A percentile compares a stretch with the other conserved stretches of the same genome.
phyloP scores from a whole-genome alignment of 2,888 invertebrate genomes.

The Oasisia sp. region DNA sequence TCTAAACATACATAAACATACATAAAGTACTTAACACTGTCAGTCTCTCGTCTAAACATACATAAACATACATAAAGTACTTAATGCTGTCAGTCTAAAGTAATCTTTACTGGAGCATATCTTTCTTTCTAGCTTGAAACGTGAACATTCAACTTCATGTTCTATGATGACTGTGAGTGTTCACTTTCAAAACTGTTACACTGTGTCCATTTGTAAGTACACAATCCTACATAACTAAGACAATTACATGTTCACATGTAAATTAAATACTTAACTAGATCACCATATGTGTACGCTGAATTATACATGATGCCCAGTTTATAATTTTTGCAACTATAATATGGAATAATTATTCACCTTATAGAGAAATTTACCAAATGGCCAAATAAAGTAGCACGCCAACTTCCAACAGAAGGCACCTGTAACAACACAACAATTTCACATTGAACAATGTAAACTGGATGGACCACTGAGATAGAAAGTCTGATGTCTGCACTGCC shows the following conservation, averaged over 20 bases:
- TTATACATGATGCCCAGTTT: background rate
- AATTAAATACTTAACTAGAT: background rate
- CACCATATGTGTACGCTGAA: background rate
- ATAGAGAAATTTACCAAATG: constrained; percentile 62
- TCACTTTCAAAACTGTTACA: background rate
- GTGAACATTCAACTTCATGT: background rate
- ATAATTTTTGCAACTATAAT: background rate
- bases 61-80: no score
- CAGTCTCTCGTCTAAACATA: no score
- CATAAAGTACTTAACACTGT: no score
- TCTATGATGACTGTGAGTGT: background rate
- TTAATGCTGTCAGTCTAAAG: no score
- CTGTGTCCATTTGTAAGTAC: background rate
- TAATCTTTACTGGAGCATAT: background rate
- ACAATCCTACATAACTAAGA: no score
- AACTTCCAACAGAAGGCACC: constrained; percentile 53
- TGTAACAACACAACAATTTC: constrained; percentile 37
- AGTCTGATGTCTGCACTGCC: no score
- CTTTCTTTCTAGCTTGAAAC: background rate
- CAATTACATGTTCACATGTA: no score
- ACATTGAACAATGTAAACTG: background rate
- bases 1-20: no score
- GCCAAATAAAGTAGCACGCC: constrained; percentile 60
- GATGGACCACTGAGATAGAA: background rate
- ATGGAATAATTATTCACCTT: constrained; percentile 44